Conservation (phyloP, 2,113 vertebrate species). For the Etheostoma spectabile region DNA sequence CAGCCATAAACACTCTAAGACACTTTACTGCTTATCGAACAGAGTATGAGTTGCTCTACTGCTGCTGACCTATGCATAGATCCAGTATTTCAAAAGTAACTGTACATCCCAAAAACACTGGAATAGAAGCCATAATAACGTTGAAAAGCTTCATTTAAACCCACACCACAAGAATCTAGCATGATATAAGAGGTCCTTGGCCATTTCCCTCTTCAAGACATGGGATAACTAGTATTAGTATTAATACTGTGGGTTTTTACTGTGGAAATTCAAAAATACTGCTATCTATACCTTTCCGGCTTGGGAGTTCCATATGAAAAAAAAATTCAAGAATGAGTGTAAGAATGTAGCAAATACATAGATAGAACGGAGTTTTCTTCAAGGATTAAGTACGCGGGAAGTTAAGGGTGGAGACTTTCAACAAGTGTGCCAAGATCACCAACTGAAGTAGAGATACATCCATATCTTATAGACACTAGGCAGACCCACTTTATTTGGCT, state of each 20-base stretch:
- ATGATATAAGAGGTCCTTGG: background rate
- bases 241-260: background rate
- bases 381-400: background rate
- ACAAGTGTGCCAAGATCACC: slow-evolving; percentile 13
- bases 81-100: background rate
- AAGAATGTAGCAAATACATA: background rate
- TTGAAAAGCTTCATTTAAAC: background rate
- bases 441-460: slow-evolving; percentile 30
- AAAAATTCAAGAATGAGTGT: background rate
- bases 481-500: slow-evolving; percentile 28
- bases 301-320: background rate
- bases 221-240: background rate
- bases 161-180: background rate
- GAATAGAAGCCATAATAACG: background rate
- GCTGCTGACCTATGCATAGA: background rate
- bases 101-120: background rate
- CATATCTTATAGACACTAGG: slow-evolving; percentile 24
- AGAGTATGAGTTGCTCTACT: background rate
- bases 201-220: background rate
- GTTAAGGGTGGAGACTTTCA: background rate
- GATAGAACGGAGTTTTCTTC: background rate
- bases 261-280: background rate
- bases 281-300: background rate
- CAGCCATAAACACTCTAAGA: background rate
- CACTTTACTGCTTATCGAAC: background rate